Percentiles rank a stretch among this genome's conserved stretches.
phyloP scores from a whole-genome alignment of 2,797 vertebrate species.

The Chrosomus eos region DNA sequence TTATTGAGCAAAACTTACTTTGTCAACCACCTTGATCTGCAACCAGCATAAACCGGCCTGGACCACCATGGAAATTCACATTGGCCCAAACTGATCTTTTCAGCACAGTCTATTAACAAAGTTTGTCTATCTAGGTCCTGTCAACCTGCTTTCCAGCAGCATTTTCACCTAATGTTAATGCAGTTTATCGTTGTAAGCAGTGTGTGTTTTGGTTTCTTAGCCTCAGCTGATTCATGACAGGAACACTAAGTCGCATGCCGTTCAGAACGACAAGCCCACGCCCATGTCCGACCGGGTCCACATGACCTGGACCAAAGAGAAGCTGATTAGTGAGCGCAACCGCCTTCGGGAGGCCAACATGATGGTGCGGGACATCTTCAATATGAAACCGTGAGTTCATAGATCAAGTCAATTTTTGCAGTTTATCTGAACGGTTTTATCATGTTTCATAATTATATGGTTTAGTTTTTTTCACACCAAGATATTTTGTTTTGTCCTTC shows the following conservation, averaged over 20 bases:
- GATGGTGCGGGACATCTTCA: constrained; percentile 89
- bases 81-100: constrained; percentile 15
- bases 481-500: constrained; percentile 66
- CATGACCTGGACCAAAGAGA: constrained; percentile 99
- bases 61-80: not conserved
- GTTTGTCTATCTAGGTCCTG: not conserved
- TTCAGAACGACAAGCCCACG: constrained; percentile 65
- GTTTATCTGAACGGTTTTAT: not conserved
- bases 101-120: not conserved
- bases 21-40: not conserved
- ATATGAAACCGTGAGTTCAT: constrained; percentile 92
- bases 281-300: constrained; percentile 82
- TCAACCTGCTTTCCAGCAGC: not conserved
- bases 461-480: constrained; percentile 11
- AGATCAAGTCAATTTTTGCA: not conserved
- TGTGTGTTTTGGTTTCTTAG: constrained; percentile 67
- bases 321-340: constrained; percentile 84
- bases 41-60: constrained; percentile 1
- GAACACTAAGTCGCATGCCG: constrained; percentile 84
- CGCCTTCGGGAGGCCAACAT: constrained; percentile 79
- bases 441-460: not conserved
- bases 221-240: constrained; percentile 92
- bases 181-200: not conserved
- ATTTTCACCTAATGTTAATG: not conserved
- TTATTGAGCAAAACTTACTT: not conserved